These are phyloP conservation scores for Dicentrarchus labrax DNA, from an alignment of 2,113 vertebrate species.

Conservation along the genomic window DNA sequence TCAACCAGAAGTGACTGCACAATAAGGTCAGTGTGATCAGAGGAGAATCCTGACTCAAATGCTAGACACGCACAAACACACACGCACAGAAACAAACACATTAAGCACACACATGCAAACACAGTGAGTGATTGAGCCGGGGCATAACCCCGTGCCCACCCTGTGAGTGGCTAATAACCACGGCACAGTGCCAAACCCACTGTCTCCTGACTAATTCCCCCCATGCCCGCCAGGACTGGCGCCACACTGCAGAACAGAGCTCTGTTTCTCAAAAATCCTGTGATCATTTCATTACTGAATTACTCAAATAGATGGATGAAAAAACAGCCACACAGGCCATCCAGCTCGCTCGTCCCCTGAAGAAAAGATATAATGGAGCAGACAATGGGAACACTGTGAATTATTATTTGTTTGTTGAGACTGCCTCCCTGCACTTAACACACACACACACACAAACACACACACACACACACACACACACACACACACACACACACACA, in stretches of 20 bases:
- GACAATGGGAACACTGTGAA: constrained; percentile 56
- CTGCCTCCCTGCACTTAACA: constrained; percentile 24
- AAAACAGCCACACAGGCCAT: constrained; percentile 45
- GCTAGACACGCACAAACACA: constrained; percentile 57
- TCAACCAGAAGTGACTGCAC: constrained; percentile 79
- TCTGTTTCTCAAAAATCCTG: constrained; percentile 73
- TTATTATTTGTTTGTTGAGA: constrained; percentile 63
- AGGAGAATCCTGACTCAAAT: constrained; percentile 69
- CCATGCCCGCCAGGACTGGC: constrained; percentile 80
- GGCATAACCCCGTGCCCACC: constrained; percentile 76
- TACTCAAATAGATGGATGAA: constrained; percentile 68
- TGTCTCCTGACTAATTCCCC: constrained; percentile 85
- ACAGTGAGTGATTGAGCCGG: constrained; percentile 75
- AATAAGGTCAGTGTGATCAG: constrained; percentile 81
- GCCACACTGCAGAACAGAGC: constrained; percentile 77
- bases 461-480: constrained; percentile 37
- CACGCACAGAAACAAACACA: constrained; percentile 74
- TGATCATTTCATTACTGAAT: constrained; percentile 73
- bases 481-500: constrained; percentile 37
- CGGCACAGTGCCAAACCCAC: constrained; percentile 88
- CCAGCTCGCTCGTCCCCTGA: constrained; percentile 39
- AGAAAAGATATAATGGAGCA: constrained; percentile 51
- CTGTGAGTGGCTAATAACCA: constrained; percentile 81
- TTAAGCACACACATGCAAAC: constrained; percentile 70
- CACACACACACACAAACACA: no score